Conservation (phyloP, 1,140 invertebrate species). For the Rhyacophila brunnea region DNA sequence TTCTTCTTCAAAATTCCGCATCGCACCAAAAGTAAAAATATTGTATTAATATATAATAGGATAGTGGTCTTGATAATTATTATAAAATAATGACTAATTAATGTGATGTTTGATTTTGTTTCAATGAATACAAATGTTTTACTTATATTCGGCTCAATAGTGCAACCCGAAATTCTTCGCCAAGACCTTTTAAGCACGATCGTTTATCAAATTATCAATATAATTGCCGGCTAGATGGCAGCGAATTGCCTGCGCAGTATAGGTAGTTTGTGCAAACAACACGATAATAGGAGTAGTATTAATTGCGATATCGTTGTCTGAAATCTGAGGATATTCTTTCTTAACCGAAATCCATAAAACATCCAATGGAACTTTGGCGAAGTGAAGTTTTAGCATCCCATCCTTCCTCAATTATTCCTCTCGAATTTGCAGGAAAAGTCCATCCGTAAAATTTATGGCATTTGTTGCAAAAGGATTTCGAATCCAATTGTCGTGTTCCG, state of each 20-base stretch:
- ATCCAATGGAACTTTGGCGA: slow-evolving; percentile 22
- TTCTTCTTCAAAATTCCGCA: too few species aligned
- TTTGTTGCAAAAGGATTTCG: too few species aligned
- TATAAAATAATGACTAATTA: too few species aligned
- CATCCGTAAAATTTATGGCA: slow-evolving; percentile 21
- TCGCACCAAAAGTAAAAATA: too few species aligned
- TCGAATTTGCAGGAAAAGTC: slow-evolving; percentile 16
- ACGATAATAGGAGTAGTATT: slow-evolving; percentile 13
- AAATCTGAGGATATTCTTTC: slow-evolving; percentile 26
- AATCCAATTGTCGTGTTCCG: slow-evolving; percentile 27
- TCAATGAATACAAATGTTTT: slow-evolving; percentile 16
- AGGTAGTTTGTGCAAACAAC: slow-evolving; percentile 14
- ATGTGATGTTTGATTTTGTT: too few species aligned
- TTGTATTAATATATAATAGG: too few species aligned
- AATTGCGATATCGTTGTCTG: slow-evolving; percentile 20
- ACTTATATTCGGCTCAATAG: slow-evolving; percentile 14
- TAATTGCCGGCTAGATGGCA: slow-evolving; percentile 15
- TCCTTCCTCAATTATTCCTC: slow-evolving; percentile 15
- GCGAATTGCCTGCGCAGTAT: too few species aligned
- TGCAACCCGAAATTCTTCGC: slow-evolving; percentile 8
- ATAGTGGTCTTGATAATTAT: too few species aligned
- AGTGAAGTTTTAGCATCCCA: slow-evolving; percentile 23
- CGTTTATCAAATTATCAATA: slow-evolving; percentile 23
- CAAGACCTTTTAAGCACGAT: slow-evolving; percentile 18
- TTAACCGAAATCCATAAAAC: slow-evolving; percentile 25